Percentiles rank a stretch among this genome's conserved stretches.
Evolutionary conservation across 2,797 vertebrate species (phyloP).

Genomic region (Sebastes steindachneri): DNA sequence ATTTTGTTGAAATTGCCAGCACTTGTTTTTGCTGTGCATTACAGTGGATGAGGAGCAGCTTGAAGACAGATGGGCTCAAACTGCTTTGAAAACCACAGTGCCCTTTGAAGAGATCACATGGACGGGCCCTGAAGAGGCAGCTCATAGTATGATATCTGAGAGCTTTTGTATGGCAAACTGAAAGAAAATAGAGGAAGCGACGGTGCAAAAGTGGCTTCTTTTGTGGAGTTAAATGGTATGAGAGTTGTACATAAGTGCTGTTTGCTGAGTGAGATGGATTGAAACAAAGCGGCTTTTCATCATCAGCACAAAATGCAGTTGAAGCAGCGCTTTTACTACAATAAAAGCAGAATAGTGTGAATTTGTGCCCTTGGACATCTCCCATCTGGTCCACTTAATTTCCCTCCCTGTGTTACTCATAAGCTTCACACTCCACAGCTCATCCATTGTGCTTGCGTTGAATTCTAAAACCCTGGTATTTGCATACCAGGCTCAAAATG

Average conservation of each 20-base stretch:
- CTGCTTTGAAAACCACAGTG: conserved; percentile 9
- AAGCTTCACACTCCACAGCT: neutral
- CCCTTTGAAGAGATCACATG: neutral
- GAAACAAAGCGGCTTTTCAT: conserved; percentile 45
- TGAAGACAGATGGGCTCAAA: conserved; percentile 17
- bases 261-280: conserved; percentile 51
- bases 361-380: conserved; percentile 51
- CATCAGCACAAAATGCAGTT: conserved; percentile 51
- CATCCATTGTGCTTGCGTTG: neutral
- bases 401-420: conserved; percentile 4
- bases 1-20: conserved; percentile 17
- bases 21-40: neutral
- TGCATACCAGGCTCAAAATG: neutral
- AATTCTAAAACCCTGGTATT: neutral
- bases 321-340: conserved; percentile 41
- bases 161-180: neutral
- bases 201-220: neutral
- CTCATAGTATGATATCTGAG: neutral
- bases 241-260: neutral
- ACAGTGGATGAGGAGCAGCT: neutral
- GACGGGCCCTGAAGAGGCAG: neutral
- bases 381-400: conserved; percentile 57
- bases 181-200: neutral
- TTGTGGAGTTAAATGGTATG: neutral
- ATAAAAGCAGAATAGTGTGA: conserved; percentile 41